Evolutionary conservation across 1,140 invertebrate genomes (phyloP).

Genomic region (Parasteatoda tepidariorum): DNA sequence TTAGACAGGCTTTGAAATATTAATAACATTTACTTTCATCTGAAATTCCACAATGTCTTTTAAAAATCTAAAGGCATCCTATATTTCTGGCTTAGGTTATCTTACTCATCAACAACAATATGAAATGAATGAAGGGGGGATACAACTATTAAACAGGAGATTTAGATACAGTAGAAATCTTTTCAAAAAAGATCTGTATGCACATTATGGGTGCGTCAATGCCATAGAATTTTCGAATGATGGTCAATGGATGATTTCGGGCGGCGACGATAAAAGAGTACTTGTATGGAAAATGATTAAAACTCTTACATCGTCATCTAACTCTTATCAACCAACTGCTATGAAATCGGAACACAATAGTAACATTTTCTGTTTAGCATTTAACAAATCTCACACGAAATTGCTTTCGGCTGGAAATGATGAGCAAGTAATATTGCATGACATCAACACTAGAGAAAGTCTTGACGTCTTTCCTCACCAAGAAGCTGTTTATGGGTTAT

Average conservation of each 20-base stretch:
- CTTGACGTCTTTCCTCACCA: conserved; percentile 84
- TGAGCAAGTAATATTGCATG: conserved; percentile 91
- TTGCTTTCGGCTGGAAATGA: conserved; percentile 95
- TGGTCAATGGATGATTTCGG: conserved; percentile 87
- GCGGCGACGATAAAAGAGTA: conserved; percentile 91
- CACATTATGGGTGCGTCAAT: conserved; percentile 96
- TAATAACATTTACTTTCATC: too few relatives aligned
- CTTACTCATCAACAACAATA: conserved; percentile 31
- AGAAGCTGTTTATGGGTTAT: conserved; percentile 89
- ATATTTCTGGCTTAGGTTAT: conserved; percentile 49
- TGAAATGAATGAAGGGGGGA: not conserved
- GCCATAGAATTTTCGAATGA: conserved; percentile 93
- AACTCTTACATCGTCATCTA: conserved; percentile 71
- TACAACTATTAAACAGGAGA: conserved; percentile 64
- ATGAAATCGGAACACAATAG: conserved; percentile 89
- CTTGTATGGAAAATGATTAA: conserved; percentile 88
- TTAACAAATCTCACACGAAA: conserved; percentile 81
- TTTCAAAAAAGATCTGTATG: conserved; percentile 85
- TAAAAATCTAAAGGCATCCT: too few relatives aligned
- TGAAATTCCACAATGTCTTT: too few relatives aligned
- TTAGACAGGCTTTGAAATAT: too few relatives aligned
- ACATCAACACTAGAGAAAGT: conserved; percentile 77
- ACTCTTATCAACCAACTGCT: conserved; percentile 71
- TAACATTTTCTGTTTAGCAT: conserved; percentile 93
- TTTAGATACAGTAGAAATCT: conserved; percentile 72